These are phyloP conservation scores for Yasuhikotakia modesta DNA, from an alignment of 2,797 vertebrate species.

Conservation along the genomic window DNA sequence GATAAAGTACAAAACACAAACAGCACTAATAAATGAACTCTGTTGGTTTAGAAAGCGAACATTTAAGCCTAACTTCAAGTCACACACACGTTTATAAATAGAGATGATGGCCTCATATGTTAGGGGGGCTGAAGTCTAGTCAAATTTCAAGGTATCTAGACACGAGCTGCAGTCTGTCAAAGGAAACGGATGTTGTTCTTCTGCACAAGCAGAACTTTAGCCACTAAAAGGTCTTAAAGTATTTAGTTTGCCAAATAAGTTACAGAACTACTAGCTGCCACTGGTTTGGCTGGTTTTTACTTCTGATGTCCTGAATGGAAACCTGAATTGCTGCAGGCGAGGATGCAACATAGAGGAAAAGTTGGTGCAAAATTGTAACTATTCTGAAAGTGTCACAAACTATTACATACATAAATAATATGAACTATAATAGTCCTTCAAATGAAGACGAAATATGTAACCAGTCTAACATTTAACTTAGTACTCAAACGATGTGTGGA, in stretches of 20 bases:
- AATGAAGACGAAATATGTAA: neutral
- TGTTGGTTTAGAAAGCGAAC: too few relatives aligned
- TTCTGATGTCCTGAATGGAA: neutral
- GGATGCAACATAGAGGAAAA: too few relatives aligned
- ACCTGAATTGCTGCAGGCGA: too few relatives aligned
- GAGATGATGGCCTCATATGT: neutral
- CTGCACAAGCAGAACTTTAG: neutral
- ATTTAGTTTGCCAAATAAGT: neutral
- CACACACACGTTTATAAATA: neutral
- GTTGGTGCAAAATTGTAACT: neutral
- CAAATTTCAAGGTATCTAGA: neutral
- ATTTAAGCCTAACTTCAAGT: neutral
- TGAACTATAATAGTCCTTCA: neutral
- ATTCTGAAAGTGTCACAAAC: neutral
- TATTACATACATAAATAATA: too few relatives aligned
- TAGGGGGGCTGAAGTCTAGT: neutral
- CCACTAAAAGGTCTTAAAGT: neutral
- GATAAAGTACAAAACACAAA: neutral
- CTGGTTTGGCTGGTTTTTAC: neutral
- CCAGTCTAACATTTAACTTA: neutral
- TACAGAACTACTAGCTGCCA: neutral
- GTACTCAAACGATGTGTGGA: neutral
- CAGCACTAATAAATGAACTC: neutral
- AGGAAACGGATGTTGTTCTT: constrained; percentile 27
- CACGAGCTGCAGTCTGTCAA: neutral